A percentile compares a stretch with the other conserved stretches of the same genome.
phyloP scores from a whole-genome alignment of 1,140 invertebrate genomes.

The Mycetomoellerius zeteki region DNA sequence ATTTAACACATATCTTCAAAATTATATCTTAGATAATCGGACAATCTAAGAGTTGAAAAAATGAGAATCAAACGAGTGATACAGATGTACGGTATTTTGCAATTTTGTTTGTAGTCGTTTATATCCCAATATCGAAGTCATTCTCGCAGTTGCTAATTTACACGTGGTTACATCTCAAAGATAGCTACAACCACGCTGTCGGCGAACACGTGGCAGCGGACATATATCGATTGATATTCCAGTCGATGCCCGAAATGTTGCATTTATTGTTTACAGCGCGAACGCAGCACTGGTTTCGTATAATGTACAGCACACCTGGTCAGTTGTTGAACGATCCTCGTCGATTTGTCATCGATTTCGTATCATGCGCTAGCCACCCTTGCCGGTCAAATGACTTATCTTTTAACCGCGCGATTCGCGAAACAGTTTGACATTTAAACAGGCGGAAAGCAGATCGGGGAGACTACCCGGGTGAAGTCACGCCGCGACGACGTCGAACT shows the following conservation, averaged over 20 bases:
- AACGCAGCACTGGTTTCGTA: slow-evolving; percentile 47
- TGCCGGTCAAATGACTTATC: neutral
- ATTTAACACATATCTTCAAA: neutral
- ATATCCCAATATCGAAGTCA: neutral
- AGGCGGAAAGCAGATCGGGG: neutral
- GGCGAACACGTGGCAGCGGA: slow-evolving; percentile 70
- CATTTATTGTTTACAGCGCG: slow-evolving; percentile 24
- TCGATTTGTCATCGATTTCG: slow-evolving; percentile 17
- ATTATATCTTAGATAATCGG: neutral
- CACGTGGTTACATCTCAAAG: slow-evolving; percentile 26
- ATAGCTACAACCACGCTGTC: slow-evolving; percentile 53
- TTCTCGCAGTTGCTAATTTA: slow-evolving; percentile 26
- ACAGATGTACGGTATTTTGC: too few relatives aligned
- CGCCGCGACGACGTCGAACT: slow-evolving; percentile 65
- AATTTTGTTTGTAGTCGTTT: neutral
- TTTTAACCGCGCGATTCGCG: slow-evolving; percentile 8
- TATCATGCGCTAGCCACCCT: neutral
- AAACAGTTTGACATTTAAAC: neutral
- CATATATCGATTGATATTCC: slow-evolving; percentile 56
- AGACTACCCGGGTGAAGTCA: neutral
- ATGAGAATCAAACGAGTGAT: neutral
- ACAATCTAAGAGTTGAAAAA: neutral
- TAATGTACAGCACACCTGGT: neutral
- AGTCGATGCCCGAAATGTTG: slow-evolving; percentile 49
- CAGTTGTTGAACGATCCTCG: neutral